A percentile compares a stretch with the other conserved stretches of the same genome.
Conservation (phyloP, 2,888 invertebrate species). For the Odontomyia ornata region DNA sequence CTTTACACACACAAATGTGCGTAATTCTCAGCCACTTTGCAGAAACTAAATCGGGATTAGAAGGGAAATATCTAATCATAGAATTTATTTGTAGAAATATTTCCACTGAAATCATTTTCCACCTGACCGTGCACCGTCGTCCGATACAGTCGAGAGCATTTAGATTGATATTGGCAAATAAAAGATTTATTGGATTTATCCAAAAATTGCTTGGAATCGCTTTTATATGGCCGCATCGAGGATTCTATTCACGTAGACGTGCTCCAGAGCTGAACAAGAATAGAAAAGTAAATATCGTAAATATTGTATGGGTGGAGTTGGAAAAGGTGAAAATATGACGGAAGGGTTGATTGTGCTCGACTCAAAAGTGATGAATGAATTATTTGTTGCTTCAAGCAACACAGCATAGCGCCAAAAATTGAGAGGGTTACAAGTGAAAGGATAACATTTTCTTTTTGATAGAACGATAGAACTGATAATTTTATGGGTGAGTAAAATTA, state of each 20-base stretch:
- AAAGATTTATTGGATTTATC: conserved; percentile 33
- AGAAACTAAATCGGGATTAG: too few relatives aligned
- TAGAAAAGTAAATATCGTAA: conserved; percentile 28
- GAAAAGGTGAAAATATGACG: conserved; percentile 19
- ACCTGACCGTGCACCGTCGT: conserved; percentile 22
- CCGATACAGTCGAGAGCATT: neutral
- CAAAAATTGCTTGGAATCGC: conserved; percentile 10
- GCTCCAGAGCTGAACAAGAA: neutral
- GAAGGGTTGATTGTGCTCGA: conserved; percentile 15
- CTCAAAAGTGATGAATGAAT: conserved; percentile 30
- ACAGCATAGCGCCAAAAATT: neutral
- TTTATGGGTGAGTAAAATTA: too few relatives aligned
- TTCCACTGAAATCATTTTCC: neutral
- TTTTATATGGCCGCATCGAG: conserved; percentile 4
- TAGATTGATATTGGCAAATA: conserved; percentile 18
- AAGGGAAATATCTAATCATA: neutral
- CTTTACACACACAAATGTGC: too few relatives aligned
- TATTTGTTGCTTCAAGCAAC: conserved; percentile 7
- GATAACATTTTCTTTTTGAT: neutral
- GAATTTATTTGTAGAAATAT: neutral
- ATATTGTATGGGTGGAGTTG: neutral
- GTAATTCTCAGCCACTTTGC: too few relatives aligned
- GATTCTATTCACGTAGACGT: conserved; percentile 20
- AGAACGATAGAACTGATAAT: too few relatives aligned
- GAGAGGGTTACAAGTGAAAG: neutral